Percentiles rank a stretch among this genome's conserved stretches.
These are phyloP conservation scores for Caenorhabditis zanzibari DNA, from an alignment of 2,888 invertebrate species.

Conservation along the genomic window DNA sequence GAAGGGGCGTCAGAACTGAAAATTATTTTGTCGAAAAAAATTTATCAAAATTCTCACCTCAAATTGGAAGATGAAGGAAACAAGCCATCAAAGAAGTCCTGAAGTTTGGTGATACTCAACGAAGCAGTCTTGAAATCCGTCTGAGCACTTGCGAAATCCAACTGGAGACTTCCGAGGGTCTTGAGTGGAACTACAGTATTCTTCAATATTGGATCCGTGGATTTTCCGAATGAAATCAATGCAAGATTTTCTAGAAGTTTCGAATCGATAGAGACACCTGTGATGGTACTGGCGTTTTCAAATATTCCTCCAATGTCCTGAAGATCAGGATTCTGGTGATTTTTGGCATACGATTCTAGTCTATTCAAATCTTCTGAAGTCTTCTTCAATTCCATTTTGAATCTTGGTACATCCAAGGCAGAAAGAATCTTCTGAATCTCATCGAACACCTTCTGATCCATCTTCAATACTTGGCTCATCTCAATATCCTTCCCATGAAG, in stretches of 20 bases:
- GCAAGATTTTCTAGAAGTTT: background rate
- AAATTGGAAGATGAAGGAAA: background rate
- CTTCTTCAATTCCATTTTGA: background rate
- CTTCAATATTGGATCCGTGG: background rate
- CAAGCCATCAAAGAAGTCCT: background rate
- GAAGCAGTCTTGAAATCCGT: slow-evolving; percentile 6
- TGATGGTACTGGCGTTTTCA: background rate
- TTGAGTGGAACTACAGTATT: background rate
- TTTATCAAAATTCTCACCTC: too few relatives aligned
- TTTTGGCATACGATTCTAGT: background rate
- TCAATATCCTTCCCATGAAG: background rate
- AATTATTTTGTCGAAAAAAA: too few relatives aligned
- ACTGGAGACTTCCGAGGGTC: background rate
- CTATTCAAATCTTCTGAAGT: background rate
- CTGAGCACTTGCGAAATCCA: background rate
- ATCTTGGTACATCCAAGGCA: background rate
- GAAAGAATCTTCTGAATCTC: background rate
- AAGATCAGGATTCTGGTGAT: background rate
- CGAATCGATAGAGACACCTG: slow-evolving; percentile 1
- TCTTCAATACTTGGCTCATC: background rate
- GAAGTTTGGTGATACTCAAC: background rate
- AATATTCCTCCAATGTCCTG: background rate
- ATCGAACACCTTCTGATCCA: background rate
- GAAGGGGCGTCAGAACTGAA: too few relatives aligned
- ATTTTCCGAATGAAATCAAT: too few relatives aligned